Conservation (phyloP, 1,140 invertebrate species). For the Periplaneta americana region DNA sequence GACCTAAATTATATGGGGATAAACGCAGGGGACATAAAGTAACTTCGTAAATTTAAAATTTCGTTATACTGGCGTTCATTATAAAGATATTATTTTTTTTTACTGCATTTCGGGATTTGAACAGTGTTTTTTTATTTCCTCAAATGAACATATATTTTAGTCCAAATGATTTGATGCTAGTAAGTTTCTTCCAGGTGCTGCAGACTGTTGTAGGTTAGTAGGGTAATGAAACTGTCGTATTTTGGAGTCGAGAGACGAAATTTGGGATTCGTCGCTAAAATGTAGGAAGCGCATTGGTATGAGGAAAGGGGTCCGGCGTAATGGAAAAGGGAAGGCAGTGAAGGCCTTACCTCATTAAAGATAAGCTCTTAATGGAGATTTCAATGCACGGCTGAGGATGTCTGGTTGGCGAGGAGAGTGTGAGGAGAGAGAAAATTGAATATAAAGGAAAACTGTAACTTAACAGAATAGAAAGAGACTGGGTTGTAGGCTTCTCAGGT, state of each 20-base stretch:
- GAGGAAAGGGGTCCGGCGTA: neutral
- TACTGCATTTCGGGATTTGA: too few relatives aligned
- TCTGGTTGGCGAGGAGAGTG: neutral
- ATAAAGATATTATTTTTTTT: too few relatives aligned
- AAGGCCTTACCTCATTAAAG: neutral
- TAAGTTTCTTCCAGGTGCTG: too few relatives aligned
- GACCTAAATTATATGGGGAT: too few relatives aligned
- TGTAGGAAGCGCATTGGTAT: neutral
- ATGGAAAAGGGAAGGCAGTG: neutral
- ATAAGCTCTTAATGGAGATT: neutral
- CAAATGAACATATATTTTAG: too few relatives aligned
- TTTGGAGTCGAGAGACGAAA: neutral
- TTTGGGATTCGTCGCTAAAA: neutral
- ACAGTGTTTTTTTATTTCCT: too few relatives aligned
- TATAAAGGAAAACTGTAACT: neutral
- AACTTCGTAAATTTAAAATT: too few relatives aligned
- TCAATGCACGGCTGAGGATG: neutral
- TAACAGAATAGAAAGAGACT: neutral
- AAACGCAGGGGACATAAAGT: too few relatives aligned
- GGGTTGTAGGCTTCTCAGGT: neutral
- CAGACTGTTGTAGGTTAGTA: too few relatives aligned
- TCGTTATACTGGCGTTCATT: too few relatives aligned
- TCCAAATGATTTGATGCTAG: too few relatives aligned
- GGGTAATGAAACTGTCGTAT: too few relatives aligned
- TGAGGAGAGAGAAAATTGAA: neutral